These are phyloP conservation scores for Parnassius mnemosyne DNA, from an alignment of 2,888 invertebrate genomes.

Conservation along the genomic window DNA sequence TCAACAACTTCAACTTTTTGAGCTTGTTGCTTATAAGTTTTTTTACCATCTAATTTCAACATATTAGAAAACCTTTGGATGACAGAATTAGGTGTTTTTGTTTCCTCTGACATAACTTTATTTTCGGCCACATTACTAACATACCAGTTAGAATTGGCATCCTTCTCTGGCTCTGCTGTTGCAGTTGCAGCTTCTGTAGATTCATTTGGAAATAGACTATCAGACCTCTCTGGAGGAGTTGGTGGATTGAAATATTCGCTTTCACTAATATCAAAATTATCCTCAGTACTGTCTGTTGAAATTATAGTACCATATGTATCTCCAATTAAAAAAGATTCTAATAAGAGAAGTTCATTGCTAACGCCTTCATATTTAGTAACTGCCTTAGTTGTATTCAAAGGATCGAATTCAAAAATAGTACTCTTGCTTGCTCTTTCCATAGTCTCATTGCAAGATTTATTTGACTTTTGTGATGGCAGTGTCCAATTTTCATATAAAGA, in stretches of 20 bases:
- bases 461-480: conserved; percentile 40
- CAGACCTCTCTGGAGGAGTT: conserved; percentile 82
- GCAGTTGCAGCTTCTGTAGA: conserved; percentile 40
- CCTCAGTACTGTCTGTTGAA: conserved; percentile 62
- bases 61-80: conserved; percentile 65
- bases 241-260: conserved; percentile 79
- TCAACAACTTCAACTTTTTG: conserved; percentile 62
- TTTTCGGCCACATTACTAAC: conserved; percentile 41
- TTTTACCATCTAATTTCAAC: conserved; percentile 75
- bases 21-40: conserved; percentile 42
- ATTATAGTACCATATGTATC: conserved; percentile 84
- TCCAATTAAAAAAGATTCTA: conserved; percentile 85
- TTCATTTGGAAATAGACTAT: conserved; percentile 79
- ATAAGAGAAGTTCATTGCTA: conserved; percentile 82
- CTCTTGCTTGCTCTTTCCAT: conserved; percentile 71
- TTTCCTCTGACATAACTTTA: conserved; percentile 39
- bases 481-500: conserved; percentile 70
- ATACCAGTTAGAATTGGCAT: conserved; percentile 71
- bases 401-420: conserved; percentile 88
- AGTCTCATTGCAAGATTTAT: conserved; percentile 29
- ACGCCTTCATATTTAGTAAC: conserved; percentile 63
- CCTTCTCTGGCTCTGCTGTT: conserved; percentile 42
- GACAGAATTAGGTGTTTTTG: conserved; percentile 49
- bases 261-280: conserved; percentile 55
- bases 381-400: conserved; percentile 58